Base-by-base conservation (phyloP, 2,888 invertebrate species). In the Campoplex nolae region DNA sequence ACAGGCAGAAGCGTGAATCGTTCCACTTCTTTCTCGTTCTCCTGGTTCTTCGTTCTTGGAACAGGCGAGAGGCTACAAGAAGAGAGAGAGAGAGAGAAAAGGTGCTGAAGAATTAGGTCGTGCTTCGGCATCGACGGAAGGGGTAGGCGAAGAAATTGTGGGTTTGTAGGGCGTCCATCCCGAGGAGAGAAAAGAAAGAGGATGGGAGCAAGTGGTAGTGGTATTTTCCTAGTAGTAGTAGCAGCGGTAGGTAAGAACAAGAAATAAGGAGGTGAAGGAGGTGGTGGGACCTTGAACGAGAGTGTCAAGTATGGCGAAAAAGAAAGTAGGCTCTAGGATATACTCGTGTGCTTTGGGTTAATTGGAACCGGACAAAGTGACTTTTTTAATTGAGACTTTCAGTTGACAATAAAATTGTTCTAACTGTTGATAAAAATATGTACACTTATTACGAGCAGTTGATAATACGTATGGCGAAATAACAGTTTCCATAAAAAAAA, bases 251-350 rank as follows among this genome's bases (percentile, higher is more conserved):
- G 75, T 62, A 82, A 65, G 75, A 86, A 68, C 71, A 35, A 73
- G 71, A 73, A 87, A 83, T 75, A 83, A 82, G 78, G 67, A 83
- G 84, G 84, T 85, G 76, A 88, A 87, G 84, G 84, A 86, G 83
- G 67, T 83, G 89, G 84, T 86, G 88, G 91, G 92, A 92, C 91
- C 92, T 93, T 92, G 92, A 92, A 92, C 91, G 93, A 93, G 92
- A 94, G 92, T 93, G 92, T 90, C 89, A 88, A 86, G 83, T 80
- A 80, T 71, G 87, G 89, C 88, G 91, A 93, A 91, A 91, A 93
- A 92, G 94, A 94, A 94, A 93, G 94, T 94, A 93, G 93, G 92
- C 90, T 92, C 89, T 92, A 91, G 91, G 93, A 91, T 91, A 91
- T 58, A 45, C 62, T 42, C 62, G 71, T 51, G 77, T 58, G 67